Conservation (phyloP, 2,888 invertebrate species). For the Euproctis similis region DNA sequence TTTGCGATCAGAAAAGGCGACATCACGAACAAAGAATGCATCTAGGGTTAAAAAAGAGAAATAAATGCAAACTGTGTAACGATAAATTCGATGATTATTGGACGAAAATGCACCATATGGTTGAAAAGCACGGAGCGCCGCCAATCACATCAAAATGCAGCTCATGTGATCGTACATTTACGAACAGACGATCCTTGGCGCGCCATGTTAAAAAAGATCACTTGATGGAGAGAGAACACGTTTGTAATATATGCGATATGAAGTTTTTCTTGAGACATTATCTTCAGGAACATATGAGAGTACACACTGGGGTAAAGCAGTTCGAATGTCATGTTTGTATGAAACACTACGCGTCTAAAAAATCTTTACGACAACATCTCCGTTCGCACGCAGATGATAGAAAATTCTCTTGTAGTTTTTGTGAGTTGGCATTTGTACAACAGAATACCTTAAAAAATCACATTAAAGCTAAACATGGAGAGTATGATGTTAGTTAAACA, state of each 20-base stretch:
- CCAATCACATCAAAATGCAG: slow-evolving; percentile 34
- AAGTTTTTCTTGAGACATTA: slow-evolving; percentile 36
- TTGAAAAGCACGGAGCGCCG: slow-evolving; percentile 30
- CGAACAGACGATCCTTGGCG: slow-evolving; percentile 32
- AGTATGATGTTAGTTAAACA: too few relatives aligned
- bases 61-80: slow-evolving; percentile 39
- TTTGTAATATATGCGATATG: slow-evolving; percentile 37
- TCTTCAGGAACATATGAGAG: slow-evolving; percentile 41
- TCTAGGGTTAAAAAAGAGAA: slow-evolving; percentile 26
- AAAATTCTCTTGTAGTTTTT: slow-evolving; percentile 19
- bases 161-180: slow-evolving; percentile 40
- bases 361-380: slow-evolving; percentile 45
- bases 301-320: slow-evolving; percentile 40
- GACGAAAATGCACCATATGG: slow-evolving; percentile 37
- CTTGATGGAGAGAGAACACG: slow-evolving; percentile 38
- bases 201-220: slow-evolving; percentile 44
- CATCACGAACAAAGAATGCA: slow-evolving; percentile 33
- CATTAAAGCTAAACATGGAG: slow-evolving; percentile 35
- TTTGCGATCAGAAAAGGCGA: slow-evolving; percentile 27
- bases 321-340: slow-evolving; percentile 42
- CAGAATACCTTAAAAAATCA: slow-evolving; percentile 45
- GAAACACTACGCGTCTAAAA: slow-evolving; percentile 40
- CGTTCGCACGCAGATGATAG: slow-evolving; percentile 28
- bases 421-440: slow-evolving; percentile 27
- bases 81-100: slow-evolving; percentile 40